These are phyloP conservation scores for Sigmodon hispidus DNA, from an alignment of 2,113 vertebrate species.

Conservation along the genomic window DNA sequence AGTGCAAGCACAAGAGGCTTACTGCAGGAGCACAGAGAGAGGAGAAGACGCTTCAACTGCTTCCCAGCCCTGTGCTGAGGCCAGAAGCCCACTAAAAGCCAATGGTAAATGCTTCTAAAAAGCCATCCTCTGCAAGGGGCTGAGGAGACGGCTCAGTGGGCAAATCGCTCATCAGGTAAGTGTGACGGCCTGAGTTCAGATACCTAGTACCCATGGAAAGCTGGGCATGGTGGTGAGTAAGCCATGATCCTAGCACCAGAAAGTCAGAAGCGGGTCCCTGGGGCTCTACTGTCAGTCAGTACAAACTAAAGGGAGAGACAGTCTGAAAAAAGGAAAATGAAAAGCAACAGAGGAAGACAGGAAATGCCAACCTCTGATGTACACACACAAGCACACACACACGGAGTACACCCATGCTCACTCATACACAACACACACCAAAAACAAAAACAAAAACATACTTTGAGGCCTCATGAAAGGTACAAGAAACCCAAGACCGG, in stretches of 20 bases:
- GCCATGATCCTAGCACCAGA: background rate
- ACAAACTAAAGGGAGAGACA: too few species aligned
- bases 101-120: background rate
- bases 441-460: background rate
- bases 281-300: background rate
- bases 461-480: background rate
- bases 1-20: background rate
- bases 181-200: background rate
- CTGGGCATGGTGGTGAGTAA: background rate
- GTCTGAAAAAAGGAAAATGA: background rate
- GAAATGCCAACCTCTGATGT: background rate
- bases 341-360: background rate
- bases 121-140: background rate
- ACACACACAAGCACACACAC: background rate
- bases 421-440: background rate
- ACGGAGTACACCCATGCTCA: background rate
- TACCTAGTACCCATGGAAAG: background rate
- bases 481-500: too few species aligned
- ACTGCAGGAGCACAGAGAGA: background rate
- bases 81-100: background rate
- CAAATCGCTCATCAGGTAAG: too few species aligned
- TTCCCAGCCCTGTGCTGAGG: background rate
- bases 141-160: background rate
- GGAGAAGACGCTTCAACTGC: rapidly evolving
- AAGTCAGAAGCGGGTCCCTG: background rate